A percentile compares a stretch with the other conserved stretches of the same genome.
Evolutionary conservation across 2,797 vertebrate species (phyloP).

Genomic region (Falco berigora): DNA sequence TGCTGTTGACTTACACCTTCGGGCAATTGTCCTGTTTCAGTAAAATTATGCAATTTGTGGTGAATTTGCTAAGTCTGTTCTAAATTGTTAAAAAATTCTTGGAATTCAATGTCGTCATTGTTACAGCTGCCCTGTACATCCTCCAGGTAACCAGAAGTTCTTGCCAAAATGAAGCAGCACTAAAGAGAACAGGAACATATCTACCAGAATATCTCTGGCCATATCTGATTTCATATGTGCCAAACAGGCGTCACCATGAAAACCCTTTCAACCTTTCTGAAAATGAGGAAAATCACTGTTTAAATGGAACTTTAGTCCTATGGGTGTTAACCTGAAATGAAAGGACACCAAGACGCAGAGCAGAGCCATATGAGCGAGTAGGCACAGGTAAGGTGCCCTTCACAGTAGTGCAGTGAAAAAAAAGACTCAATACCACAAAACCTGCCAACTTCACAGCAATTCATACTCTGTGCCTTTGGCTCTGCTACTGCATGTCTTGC

Average conservation of each 20-base stretch:
- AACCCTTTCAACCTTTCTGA: background rate
- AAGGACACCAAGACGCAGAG: background rate
- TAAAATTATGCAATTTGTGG: background rate
- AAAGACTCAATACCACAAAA: background rate
- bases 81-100: background rate
- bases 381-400: background rate
- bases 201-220: background rate
- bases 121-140: background rate
- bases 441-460: background rate
- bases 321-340: background rate
- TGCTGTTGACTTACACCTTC: background rate
- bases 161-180: background rate
- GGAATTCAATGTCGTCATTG: background rate
- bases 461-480: background rate
- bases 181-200: background rate
- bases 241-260: background rate
- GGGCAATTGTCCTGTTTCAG: background rate
- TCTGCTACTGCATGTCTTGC: background rate
- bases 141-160: background rate
- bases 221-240: background rate
- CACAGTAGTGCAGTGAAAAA: background rate
- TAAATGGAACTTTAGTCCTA: background rate
- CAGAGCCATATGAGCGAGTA: background rate
- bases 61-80: background rate
- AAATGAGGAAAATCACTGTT: background rate